Conservation (phyloP, 2,888 invertebrate genomes). For the Sarcophaga subvicina region DNA sequence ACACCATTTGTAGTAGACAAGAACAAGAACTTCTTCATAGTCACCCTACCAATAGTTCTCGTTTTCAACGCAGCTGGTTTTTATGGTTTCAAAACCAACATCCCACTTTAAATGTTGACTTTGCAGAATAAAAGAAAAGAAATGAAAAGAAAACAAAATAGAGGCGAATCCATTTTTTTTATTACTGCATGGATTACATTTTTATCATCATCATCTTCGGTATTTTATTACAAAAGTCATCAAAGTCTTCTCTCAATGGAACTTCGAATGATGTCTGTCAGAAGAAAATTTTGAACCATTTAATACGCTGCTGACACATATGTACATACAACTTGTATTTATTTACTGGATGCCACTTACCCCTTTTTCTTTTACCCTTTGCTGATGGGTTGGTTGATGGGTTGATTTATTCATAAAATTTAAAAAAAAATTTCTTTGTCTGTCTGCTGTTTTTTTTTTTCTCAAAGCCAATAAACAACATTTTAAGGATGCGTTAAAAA, state of each 20-base stretch:
- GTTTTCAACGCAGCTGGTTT: slow-evolving; percentile 35
- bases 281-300: slow-evolving; percentile 34
- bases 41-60: no score
- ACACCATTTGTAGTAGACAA: slow-evolving; percentile 45
- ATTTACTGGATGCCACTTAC: not conserved
- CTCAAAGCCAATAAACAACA: slow-evolving; percentile 45
- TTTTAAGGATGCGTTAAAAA: slow-evolving; percentile 4
- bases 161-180: slow-evolving; percentile 34
- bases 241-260: slow-evolving; percentile 22
- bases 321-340: slow-evolving; percentile 13
- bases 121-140: not conserved
- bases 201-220: slow-evolving; percentile 15
- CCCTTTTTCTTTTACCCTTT: slow-evolving; percentile 4
- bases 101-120: slow-evolving; percentile 7
- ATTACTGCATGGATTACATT: slow-evolving; percentile 52
- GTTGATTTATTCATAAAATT: slow-evolving; percentile 35
- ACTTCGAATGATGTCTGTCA: slow-evolving; percentile 1
- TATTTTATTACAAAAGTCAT: slow-evolving; percentile 45
- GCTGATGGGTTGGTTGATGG: not conserved
- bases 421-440: slow-evolving; percentile 16
- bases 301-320: slow-evolving; percentile 38
- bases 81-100: slow-evolving; percentile 35
- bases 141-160: no score
- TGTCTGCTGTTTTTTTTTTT: slow-evolving; percentile 46
- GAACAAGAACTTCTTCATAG: not conserved